Percentiles rank a stretch among this genome's conserved stretches.
Evolutionary conservation across 2,113 vertebrate genomes (phyloP).

Genomic region (Semicossyphus pulcher): DNA sequence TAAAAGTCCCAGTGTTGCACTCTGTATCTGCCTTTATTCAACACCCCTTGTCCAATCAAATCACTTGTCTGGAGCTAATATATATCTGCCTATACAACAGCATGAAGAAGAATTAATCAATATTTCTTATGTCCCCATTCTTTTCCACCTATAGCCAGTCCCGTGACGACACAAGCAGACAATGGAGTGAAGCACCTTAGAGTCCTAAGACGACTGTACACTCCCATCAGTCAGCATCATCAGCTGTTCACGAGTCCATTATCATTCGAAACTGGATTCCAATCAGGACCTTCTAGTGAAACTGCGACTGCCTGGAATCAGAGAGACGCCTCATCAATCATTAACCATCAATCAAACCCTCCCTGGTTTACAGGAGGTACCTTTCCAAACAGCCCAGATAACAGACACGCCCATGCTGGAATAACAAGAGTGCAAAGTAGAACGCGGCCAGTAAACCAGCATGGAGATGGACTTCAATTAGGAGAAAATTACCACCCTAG

Average conservation of each 20-base stretch:
- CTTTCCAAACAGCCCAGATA: neutral
- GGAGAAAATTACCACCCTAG: neutral
- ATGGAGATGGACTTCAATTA: neutral
- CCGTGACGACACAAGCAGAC: neutral
- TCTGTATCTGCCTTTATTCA: no score
- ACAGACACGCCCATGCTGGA: neutral
- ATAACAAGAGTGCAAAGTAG: neutral
- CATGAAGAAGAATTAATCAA: neutral
- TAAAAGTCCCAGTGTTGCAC: no score
- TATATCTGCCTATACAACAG: neutral
- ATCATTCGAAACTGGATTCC: slow-evolving; percentile 10
- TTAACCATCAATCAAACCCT: slow-evolving; percentile 20
- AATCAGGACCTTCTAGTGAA: neutral
- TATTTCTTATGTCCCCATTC: neutral
- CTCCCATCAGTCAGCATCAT: neutral
- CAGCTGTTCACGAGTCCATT: neutral
- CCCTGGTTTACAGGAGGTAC: neutral
- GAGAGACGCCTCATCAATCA: neutral
- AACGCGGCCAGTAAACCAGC: neutral
- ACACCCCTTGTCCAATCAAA: no score
- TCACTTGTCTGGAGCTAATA: no score
- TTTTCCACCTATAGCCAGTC: slow-evolving; percentile 19
- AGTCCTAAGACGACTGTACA: neutral
- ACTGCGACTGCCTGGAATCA: neutral
- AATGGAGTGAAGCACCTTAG: neutral